phyloP scores from a whole-genome alignment of 2,888 invertebrate species.

The Tuta absoluta region DNA sequence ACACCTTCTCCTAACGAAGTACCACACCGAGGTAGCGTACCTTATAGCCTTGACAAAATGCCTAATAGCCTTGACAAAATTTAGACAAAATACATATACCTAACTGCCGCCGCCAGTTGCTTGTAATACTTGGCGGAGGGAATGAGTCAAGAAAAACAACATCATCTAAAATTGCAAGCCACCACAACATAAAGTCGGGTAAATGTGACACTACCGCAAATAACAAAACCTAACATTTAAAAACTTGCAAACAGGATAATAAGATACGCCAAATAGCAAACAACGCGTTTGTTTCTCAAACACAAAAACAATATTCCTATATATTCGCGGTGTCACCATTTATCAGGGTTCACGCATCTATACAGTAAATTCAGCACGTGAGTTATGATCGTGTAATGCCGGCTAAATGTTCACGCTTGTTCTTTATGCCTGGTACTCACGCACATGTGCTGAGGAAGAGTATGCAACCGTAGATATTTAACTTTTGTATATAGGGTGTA shows the following conservation, averaged over 20 bases:
- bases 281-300: neutral
- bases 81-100: no score
- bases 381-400: conserved; percentile 67
- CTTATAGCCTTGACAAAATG: no score
- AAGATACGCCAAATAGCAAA: neutral
- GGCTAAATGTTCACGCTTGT: conserved; percentile 70
- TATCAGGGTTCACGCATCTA: conserved; percentile 65
- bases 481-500: neutral
- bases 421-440: conserved; percentile 69
- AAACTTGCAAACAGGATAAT: neutral
- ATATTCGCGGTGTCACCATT: conserved; percentile 39
- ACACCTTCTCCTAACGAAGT: no score
- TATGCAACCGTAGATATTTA: conserved; percentile 10
- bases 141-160: no score
- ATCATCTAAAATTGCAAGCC: no score
- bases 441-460: conserved; percentile 45
- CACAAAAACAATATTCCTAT: conserved; percentile 12
- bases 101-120: no score
- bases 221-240: neutral
- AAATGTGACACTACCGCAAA: no score
- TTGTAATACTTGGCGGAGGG: no score
- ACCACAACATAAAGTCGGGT: no score
- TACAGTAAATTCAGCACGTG: conserved; percentile 61
- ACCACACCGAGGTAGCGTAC: no score
- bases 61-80: no score